Evolutionary conservation across 2,888 invertebrate species (phyloP).

Genomic region (Spodoptera picta): DNA sequence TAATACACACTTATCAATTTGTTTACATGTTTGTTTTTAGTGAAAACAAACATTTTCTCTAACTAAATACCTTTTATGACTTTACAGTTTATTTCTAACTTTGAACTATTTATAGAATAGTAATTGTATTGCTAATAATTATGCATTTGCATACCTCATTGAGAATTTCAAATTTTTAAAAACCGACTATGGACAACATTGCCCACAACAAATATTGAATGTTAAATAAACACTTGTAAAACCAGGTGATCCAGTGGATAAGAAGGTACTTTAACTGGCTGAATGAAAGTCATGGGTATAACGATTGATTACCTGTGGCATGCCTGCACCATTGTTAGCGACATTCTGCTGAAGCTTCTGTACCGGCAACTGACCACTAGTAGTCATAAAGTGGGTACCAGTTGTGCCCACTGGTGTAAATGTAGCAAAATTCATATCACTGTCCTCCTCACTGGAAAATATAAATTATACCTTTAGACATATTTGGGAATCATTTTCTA

Average conservation of each 20-base stretch:
- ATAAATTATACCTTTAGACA: slow-evolving; percentile 12
- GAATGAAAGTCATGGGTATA: too few species aligned
- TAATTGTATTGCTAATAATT: too few species aligned
- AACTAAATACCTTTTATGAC: not conserved
- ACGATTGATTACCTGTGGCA: slow-evolving; percentile 85
- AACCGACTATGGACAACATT: too few species aligned
- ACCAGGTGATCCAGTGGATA: too few species aligned
- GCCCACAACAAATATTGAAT: too few species aligned
- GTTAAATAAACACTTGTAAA: too few species aligned
- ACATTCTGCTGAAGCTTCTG: slow-evolving; percentile 92
- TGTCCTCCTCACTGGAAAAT: slow-evolving; percentile 79
- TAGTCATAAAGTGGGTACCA: slow-evolving; percentile 81
- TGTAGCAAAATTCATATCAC: slow-evolving; percentile 93
- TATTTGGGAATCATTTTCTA: not conserved
- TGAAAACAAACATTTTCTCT: slow-evolving; percentile 4
- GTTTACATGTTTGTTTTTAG: slow-evolving; percentile 1
- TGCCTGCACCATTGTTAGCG: slow-evolving; percentile 82
- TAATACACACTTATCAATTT: not conserved
- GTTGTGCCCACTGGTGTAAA: slow-evolving; percentile 89
- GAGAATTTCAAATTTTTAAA: too few species aligned
- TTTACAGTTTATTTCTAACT: not conserved
- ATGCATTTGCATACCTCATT: too few species aligned
- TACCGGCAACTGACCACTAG: slow-evolving; percentile 87
- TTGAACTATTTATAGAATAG: not conserved
- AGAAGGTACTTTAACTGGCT: too few species aligned